phyloP scores from a whole-genome alignment of 2,888 invertebrate genomes.

The Spodoptera exigua region DNA sequence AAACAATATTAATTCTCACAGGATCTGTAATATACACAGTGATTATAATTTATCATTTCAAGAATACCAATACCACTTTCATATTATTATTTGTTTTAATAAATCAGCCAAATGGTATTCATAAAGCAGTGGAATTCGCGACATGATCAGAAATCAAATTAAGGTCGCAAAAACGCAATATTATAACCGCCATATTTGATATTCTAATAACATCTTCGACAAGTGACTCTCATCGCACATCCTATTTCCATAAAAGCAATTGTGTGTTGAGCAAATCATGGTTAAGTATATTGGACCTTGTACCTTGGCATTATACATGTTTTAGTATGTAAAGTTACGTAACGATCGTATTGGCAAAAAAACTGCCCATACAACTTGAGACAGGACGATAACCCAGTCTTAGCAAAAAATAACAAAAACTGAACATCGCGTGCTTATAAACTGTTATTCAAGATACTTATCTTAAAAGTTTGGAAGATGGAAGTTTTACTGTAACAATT shows the following conservation, averaged over 20 bases:
- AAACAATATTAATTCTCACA: constrained; percentile 15
- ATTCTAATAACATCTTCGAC: constrained; percentile 13
- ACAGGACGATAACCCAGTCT: constrained; percentile 62
- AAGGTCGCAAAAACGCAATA: constrained; percentile 11
- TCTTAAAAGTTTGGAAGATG: constrained; percentile 8
- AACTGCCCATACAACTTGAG: constrained; percentile 45
- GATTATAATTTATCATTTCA: constrained; percentile 31
- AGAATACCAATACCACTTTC: constrained; percentile 27
- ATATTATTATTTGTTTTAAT: constrained; percentile 11
- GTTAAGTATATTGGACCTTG: constrained; percentile 36
- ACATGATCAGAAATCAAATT: constrained; percentile 27
- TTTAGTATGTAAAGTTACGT: constrained; percentile 45
- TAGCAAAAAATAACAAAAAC: constrained; percentile 53
- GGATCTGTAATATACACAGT: constrained; percentile 6
- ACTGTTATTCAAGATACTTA: constrained; percentile 32
- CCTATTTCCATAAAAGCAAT: constrained; percentile 18
- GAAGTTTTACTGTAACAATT: constrained; percentile 4
- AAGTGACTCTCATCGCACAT: constrained; percentile 12
- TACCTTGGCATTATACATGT: constrained; percentile 27
- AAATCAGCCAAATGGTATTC: constrained; percentile 11
- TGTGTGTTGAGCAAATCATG: constrained; percentile 42
- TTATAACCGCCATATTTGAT: constrained; percentile 4
- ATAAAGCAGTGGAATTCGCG: constrained; percentile 32
- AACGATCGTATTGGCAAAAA: constrained; percentile 41
- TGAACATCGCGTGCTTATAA: constrained; percentile 31